These are phyloP conservation scores for Phataginus tricuspis DNA, from an alignment of 2,797 vertebrate genomes.

Conservation along the genomic window DNA sequence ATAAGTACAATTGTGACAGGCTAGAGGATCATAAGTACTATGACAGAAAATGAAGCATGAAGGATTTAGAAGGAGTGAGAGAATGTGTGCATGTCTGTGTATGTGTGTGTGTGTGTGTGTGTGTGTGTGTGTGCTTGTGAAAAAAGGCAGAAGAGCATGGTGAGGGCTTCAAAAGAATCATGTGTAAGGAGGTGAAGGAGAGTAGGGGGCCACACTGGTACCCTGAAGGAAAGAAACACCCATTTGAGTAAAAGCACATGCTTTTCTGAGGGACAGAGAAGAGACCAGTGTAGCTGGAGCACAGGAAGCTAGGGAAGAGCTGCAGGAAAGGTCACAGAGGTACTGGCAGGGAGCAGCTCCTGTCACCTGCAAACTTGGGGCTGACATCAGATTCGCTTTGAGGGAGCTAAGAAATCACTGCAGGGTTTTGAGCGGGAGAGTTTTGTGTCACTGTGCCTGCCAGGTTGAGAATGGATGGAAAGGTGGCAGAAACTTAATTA, in stretches of 20 bases:
- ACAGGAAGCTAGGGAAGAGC: not conserved
- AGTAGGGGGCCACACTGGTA: accelerated
- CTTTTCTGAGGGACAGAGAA: not conserved
- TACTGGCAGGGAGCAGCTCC: not conserved
- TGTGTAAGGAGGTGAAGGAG: not conserved
- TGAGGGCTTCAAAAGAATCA: not conserved
- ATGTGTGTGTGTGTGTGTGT: not conserved
- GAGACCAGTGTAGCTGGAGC: accelerated
- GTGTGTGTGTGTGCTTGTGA: not conserved
- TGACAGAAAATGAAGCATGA: not conserved
- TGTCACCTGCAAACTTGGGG: not conserved
- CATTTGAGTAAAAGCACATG: not conserved
- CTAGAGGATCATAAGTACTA: not conserved
- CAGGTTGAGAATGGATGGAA: not conserved
- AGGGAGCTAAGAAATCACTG: not conserved
- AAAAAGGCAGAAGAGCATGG: too few relatives aligned
- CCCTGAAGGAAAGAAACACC: not conserved
- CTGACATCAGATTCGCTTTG: not conserved
- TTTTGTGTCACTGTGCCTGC: accelerated
- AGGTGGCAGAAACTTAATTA: accelerated
- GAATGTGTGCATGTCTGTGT: not conserved
- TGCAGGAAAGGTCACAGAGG: accelerated
- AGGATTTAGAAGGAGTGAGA: too few relatives aligned
- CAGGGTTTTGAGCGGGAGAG: not conserved
- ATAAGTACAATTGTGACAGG: not conserved